phyloP scores from a whole-genome alignment of 2,888 invertebrate genomes.

The Desoria tigrina region DNA sequence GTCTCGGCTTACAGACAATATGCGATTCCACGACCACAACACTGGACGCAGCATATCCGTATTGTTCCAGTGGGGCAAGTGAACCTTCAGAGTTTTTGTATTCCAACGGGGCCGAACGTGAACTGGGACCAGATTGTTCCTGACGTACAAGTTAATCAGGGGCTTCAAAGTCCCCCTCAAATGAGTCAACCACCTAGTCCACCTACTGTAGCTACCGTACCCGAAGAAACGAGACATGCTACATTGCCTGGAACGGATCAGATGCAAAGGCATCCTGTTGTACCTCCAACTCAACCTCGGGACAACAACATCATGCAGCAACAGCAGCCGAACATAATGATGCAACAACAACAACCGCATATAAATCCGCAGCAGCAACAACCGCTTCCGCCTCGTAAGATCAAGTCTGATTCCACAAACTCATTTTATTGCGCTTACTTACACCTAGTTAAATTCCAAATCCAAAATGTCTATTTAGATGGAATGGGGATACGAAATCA shows the following conservation, averaged over 20 bases:
- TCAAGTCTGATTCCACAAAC: too few species aligned
- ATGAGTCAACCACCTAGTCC: conserved; percentile 49
- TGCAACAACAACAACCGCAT: conserved; percentile 39
- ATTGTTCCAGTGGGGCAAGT: conserved; percentile 51
- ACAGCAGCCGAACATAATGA: conserved; percentile 40
- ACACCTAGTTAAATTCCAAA: neutral
- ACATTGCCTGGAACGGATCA: conserved; percentile 58
- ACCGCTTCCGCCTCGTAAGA: conserved; percentile 42
- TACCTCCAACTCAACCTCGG: conserved; percentile 56
- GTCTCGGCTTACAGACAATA: conserved; percentile 86
- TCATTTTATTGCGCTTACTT: neutral
- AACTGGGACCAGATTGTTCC: conserved; percentile 51
- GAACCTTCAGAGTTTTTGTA: conserved; percentile 46
- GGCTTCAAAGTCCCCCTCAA: conserved; percentile 49
- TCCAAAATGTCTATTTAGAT: conserved; percentile 3
- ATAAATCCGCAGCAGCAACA: conserved; percentile 45
- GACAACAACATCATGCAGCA: conserved; percentile 46
- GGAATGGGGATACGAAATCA: conserved; percentile 47
- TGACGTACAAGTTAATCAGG: conserved; percentile 15
- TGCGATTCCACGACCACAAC: conserved; percentile 73
- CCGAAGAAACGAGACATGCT: conserved; percentile 44
- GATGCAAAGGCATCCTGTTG: conserved; percentile 57
- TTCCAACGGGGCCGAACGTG: conserved; percentile 64
- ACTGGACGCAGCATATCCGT: conserved; percentile 59
- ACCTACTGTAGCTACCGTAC: conserved; percentile 30